phyloP scores from a whole-genome alignment of 2,888 invertebrate species.

The Sinopyrophorus schimmeli region DNA sequence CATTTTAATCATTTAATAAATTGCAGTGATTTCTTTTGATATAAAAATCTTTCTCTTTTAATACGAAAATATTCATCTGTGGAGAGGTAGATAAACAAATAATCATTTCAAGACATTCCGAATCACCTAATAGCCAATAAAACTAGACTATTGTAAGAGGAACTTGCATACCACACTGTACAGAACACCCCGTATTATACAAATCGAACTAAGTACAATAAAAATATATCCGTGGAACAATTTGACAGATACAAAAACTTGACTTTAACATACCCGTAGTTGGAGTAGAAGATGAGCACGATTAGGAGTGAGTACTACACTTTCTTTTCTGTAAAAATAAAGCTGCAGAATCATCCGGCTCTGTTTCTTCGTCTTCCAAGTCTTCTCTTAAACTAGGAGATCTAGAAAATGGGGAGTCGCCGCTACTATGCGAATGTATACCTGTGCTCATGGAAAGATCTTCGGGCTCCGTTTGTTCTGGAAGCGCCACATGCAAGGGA shows the following conservation, averaged over 20 bases:
- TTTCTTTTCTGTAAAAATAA: constrained; percentile 56
- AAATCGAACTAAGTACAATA: constrained; percentile 41
- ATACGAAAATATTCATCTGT: too few relatives aligned
- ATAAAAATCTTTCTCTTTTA: too few relatives aligned
- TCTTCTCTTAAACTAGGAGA: constrained; percentile 54
- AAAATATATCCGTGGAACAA: constrained; percentile 42
- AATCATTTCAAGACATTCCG: background rate
- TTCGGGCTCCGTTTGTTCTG: constrained; percentile 91
- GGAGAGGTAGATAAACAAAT: too few relatives aligned
- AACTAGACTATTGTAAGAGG: constrained; percentile 42
- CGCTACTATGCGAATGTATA: constrained; percentile 57
- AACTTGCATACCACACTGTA: constrained; percentile 56
- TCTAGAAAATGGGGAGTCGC: constrained; percentile 56
- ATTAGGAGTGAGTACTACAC: constrained; percentile 46
- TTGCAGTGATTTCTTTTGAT: too few relatives aligned
- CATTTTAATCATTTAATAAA: too few relatives aligned
- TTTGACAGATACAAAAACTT: constrained; percentile 29
- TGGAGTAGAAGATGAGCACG: constrained; percentile 31
- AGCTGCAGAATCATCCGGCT: constrained; percentile 60
- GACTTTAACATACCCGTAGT: constrained; percentile 43
- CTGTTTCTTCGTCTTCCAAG: constrained; percentile 58
- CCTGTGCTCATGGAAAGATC: constrained; percentile 77
- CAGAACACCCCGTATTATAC: constrained; percentile 41
- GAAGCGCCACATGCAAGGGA: constrained; percentile 55
- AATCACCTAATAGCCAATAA: too few relatives aligned